These are phyloP conservation scores for Pelobates fuscus DNA, from an alignment of 2,113 vertebrate species.

Conservation along the genomic window DNA sequence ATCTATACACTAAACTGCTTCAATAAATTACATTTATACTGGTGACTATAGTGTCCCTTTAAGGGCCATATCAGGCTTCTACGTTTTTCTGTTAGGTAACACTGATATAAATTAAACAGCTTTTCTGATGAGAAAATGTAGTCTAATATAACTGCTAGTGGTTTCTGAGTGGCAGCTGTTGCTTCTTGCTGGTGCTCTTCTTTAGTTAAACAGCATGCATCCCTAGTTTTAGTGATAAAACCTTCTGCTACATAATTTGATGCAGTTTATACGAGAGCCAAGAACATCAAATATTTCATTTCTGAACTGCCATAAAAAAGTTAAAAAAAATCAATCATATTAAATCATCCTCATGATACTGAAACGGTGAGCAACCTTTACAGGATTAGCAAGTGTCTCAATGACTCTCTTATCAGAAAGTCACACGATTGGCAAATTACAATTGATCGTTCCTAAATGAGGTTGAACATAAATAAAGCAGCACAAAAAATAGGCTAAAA, in stretches of 20 bases:
- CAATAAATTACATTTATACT: too few relatives aligned
- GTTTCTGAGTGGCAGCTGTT: too few relatives aligned
- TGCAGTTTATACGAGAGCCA: slow-evolving; percentile 1
- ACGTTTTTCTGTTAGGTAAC: too few relatives aligned
- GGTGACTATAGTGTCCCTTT: too few relatives aligned
- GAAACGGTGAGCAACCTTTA: slow-evolving; percentile 20
- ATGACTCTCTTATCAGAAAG: slow-evolving; percentile 39
- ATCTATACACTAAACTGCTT: too few relatives aligned
- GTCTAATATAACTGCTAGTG: too few relatives aligned
- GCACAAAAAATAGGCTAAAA: not conserved
- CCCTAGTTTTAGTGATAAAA: slow-evolving; percentile 25
- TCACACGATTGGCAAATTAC: slow-evolving; percentile 37
- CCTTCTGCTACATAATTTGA: slow-evolving; percentile 10
- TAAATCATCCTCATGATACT: slow-evolving; percentile 33
- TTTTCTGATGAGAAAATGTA: too few relatives aligned
- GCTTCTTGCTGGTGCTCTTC: too few relatives aligned
- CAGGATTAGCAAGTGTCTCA: slow-evolving; percentile 37
- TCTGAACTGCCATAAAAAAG: slow-evolving; percentile 37
- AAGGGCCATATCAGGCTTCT: too few relatives aligned
- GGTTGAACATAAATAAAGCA: slow-evolving; percentile 14
- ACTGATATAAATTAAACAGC: too few relatives aligned
- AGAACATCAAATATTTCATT: slow-evolving; percentile 37
- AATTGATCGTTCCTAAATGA: slow-evolving; percentile 40
- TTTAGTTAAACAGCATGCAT: not conserved
- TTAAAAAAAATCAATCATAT: slow-evolving; percentile 24